Evolutionary conservation across 2,113 vertebrate species (phyloP).

Genomic region (Ia io): DNA sequence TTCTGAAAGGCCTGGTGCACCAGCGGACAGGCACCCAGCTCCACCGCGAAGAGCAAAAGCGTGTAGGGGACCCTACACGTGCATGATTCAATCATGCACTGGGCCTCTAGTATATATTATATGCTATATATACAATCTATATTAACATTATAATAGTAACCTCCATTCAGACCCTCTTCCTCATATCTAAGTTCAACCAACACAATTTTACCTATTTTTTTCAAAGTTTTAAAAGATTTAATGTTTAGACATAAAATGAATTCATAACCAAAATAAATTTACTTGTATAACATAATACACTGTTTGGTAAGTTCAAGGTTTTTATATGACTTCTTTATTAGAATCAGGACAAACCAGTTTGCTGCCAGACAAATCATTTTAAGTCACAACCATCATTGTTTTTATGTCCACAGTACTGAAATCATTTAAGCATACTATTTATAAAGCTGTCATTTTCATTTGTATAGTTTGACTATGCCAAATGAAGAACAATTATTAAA

Average conservation of each 20-base stretch:
- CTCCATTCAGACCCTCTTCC: background rate
- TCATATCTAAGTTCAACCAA: background rate
- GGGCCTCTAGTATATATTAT: background rate
- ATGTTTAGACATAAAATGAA: slow-evolving; percentile 42
- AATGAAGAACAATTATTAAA: slow-evolving; percentile 48
- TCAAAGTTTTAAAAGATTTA: background rate
- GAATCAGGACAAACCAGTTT: slow-evolving; percentile 20
- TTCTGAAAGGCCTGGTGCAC: too few species aligned
- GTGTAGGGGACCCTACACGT: too few species aligned
- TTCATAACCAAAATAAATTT: slow-evolving; percentile 18
- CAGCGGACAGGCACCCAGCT: too few species aligned
- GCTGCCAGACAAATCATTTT: slow-evolving; percentile 20
- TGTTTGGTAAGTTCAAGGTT: slow-evolving; percentile 16
- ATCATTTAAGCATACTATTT: slow-evolving; percentile 19
- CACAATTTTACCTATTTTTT: background rate
- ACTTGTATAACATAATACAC: background rate
- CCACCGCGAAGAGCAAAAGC: too few species aligned
- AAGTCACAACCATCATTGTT: slow-evolving; percentile 41
- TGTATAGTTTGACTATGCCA: slow-evolving; percentile 24
- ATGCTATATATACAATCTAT: background rate
- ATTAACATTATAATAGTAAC: background rate
- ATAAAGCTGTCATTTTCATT: slow-evolving; percentile 53
- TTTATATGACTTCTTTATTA: background rate
- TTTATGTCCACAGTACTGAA: slow-evolving; percentile 15
- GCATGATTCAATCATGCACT: too few species aligned